A percentile compares a stretch with the other conserved stretches of the same genome.
Conservation (phyloP, 2,888 invertebrate genomes). For the Linnaemya vulpina region DNA sequence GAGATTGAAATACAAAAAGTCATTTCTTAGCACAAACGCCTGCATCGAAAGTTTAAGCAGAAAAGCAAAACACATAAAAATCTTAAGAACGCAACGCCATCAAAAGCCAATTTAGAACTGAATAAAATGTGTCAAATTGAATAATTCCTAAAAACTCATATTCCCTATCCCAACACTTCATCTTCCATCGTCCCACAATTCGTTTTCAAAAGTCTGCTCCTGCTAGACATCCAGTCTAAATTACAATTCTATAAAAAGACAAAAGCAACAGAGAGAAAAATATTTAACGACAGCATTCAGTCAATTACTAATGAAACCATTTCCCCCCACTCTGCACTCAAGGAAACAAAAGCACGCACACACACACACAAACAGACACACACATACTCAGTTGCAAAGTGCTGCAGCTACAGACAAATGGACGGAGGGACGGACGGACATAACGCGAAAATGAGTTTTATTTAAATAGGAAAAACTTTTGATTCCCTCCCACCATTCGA, state of each 20-base stretch:
- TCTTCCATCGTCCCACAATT: background rate
- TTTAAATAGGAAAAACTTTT: slow-evolving; percentile 56
- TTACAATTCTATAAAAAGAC: slow-evolving; percentile 50
- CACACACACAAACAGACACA: background rate
- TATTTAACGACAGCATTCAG: slow-evolving; percentile 62
- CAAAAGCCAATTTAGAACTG: slow-evolving; percentile 31
- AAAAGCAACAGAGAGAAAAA: slow-evolving; percentile 53
- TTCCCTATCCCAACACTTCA: slow-evolving; percentile 4
- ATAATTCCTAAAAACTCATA: slow-evolving; percentile 49
- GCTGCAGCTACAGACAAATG: slow-evolving; percentile 1
- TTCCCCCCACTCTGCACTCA: slow-evolving; percentile 16
- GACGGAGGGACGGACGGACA: slow-evolving; percentile 7
- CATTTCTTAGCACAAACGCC: background rate
- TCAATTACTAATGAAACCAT: slow-evolving; percentile 57
- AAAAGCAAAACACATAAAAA: slow-evolving; percentile 15
- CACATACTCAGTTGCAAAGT: background rate
- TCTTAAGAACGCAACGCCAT: slow-evolving; percentile 29
- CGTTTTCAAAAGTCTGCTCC: slow-evolving; percentile 31
- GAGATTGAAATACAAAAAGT: background rate
- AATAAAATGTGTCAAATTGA: slow-evolving; percentile 35
- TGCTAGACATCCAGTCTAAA: slow-evolving; percentile 49
- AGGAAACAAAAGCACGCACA: background rate
- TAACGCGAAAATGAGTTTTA: slow-evolving; percentile 67
- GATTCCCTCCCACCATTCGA: slow-evolving; percentile 41
- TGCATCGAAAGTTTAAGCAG: slow-evolving; percentile 7